Evolutionary conservation across 2,113 vertebrate genomes (phyloP).

Genomic region (Brachypodius melanocephalos): DNA sequence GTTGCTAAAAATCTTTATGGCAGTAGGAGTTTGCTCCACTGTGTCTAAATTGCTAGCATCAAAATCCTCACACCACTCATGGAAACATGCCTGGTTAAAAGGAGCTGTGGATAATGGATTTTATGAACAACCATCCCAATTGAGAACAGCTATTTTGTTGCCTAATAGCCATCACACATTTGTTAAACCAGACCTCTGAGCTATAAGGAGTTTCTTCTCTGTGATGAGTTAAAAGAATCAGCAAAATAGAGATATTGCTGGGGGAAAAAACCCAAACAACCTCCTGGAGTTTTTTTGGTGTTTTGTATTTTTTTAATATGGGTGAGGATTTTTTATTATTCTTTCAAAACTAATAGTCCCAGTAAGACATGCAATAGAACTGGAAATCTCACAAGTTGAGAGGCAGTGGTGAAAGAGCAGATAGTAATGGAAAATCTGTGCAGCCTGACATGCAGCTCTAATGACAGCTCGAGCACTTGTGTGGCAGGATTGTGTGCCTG

Average conservation of each 20-base stretch:
- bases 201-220: background rate
- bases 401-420: background rate
- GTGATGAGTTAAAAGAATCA: background rate
- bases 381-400: background rate
- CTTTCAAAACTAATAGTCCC: background rate
- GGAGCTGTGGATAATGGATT: background rate
- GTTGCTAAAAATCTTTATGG: background rate
- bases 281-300: background rate
- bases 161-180: background rate
- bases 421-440: background rate
- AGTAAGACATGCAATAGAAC: background rate
- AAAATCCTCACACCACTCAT: constrained; percentile 6
- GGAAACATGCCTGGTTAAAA: background rate
- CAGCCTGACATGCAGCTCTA: background rate
- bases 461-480: background rate
- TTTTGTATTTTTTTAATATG: background rate
- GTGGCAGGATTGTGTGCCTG: background rate
- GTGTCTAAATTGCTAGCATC: background rate
- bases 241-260: background rate
- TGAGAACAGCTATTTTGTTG: background rate
- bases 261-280: background rate
- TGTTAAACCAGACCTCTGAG: background rate
- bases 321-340: background rate
- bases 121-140: background rate
- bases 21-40: background rate